Percentiles rank a stretch among this genome's conserved stretches.
Evolutionary conservation across 2,888 invertebrate species (phyloP).

Genomic region (Lasioglossum zephyrum): DNA sequence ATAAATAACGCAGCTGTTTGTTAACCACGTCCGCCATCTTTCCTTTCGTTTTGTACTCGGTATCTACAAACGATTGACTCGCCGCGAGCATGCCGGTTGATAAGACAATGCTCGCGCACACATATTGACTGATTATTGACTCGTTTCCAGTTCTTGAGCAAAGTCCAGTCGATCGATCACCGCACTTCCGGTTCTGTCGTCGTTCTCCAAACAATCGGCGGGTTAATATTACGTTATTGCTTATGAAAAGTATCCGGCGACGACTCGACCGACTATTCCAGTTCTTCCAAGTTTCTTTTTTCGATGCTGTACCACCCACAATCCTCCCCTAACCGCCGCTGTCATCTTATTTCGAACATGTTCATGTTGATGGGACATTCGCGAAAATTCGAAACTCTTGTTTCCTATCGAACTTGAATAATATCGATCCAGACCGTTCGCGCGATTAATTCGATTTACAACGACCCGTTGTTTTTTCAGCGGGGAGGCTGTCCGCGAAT

Average conservation of each 20-base stretch:
- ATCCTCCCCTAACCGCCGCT: not conserved
- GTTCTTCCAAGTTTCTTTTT: not conserved
- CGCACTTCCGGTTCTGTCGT: conserved; percentile 27
- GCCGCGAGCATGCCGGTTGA: conserved; percentile 10
- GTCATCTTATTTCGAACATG: not conserved
- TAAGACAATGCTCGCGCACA: conserved; percentile 55
- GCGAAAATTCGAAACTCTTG: not conserved
- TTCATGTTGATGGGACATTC: not conserved
- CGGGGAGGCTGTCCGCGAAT: not conserved
- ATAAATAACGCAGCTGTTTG: conserved; percentile 24
- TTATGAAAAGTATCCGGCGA: conserved; percentile 39
- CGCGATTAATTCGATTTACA: not conserved
- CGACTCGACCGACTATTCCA: conserved; percentile 22
- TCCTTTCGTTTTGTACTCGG: conserved; percentile 59
- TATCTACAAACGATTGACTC: conserved; percentile 59
- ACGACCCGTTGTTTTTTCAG: not conserved
- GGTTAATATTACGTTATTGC: conserved; percentile 51
- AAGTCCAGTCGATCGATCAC: conserved; percentile 36
- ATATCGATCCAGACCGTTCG: not conserved
- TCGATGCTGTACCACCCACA: not conserved
- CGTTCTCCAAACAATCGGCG: conserved; percentile 11
- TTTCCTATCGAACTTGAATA: not conserved
- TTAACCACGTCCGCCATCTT: not conserved
- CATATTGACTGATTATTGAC: conserved; percentile 70
- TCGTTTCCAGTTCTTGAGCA: conserved; percentile 63